A percentile compares a stretch with the other conserved stretches of the same genome.
Conservation (phyloP, 2,797 vertebrate genomes). For the Clarias laeviceps region DNA sequence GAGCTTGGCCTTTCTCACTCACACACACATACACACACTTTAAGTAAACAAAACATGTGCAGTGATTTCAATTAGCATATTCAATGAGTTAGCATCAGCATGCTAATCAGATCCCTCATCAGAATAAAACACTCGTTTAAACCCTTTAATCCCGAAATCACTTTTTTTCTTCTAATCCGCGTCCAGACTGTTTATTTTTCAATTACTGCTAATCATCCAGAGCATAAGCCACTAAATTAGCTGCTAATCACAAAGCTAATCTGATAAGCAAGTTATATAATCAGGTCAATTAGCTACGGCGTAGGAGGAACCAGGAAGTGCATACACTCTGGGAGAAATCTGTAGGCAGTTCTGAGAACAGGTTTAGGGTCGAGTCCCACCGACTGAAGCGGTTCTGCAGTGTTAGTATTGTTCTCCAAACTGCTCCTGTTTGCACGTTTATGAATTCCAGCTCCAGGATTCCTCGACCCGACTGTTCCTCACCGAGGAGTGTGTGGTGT, state of each 20-base stretch:
- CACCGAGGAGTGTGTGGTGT: background rate
- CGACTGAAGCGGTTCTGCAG: too few species aligned
- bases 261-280: constrained; percentile 10
- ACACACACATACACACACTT: constrained; percentile 4
- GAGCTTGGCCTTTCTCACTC: background rate
- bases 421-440: too few species aligned
- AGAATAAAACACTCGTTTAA: background rate
- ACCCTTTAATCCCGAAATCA: background rate
- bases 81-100: background rate
- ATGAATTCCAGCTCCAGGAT: too few species aligned
- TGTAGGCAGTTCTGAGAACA: too few species aligned
- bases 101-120: background rate
- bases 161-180: background rate
- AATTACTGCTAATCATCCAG: constrained; percentile 12
- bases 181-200: constrained; percentile 11
- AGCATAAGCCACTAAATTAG: background rate
- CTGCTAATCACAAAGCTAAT: constrained; percentile 11
- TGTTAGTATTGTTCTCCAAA: too few species aligned
- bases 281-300: background rate
- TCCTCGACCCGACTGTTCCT: too few species aligned
- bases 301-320: background rate
- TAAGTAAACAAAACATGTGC: background rate
- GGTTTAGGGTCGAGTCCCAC: too few species aligned
- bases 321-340: background rate
- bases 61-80: background rate